phyloP scores from a whole-genome alignment of 2,888 invertebrate species.

The Candidula unifasciata region DNA sequence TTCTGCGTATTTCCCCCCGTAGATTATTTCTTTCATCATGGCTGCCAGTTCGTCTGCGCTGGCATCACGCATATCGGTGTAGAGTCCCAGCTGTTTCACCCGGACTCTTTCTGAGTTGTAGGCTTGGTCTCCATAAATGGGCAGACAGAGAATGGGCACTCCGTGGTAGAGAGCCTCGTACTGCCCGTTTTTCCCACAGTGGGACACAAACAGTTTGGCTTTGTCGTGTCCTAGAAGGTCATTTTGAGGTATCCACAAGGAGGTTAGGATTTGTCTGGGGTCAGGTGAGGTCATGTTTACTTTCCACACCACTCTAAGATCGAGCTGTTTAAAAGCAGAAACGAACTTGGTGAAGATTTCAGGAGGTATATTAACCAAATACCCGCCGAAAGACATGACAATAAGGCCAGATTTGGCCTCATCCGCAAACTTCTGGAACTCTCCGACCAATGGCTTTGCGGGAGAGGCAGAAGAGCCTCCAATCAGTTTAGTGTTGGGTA shows the following conservation, averaged over 20 bases:
- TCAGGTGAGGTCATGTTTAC: constrained; percentile 51
- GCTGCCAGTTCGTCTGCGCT: background rate
- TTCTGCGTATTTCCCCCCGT: no score
- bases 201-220: constrained; percentile 57
- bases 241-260: constrained; percentile 64
- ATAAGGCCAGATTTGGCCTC: constrained; percentile 55
- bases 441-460: constrained; percentile 52
- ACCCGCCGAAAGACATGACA: constrained; percentile 60
- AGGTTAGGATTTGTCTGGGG: constrained; percentile 52
- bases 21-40: no score
- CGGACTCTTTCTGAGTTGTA: no score
- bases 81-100: no score
- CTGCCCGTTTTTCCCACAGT: constrained; percentile 61
- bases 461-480: no score
- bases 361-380: constrained; percentile 50
- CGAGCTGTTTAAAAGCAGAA: constrained; percentile 49
- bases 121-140: no score
- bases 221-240: constrained; percentile 62
- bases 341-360: constrained; percentile 48
- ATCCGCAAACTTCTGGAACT: constrained; percentile 54
- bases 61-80: no score
- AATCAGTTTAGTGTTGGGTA: no score
- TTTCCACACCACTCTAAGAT: constrained; percentile 53
- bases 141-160: constrained; percentile 64
- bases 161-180: constrained; percentile 66